Evolutionary conservation across 2,797 vertebrate species (phyloP).

Genomic region (Muscicapa comitata): DNA sequence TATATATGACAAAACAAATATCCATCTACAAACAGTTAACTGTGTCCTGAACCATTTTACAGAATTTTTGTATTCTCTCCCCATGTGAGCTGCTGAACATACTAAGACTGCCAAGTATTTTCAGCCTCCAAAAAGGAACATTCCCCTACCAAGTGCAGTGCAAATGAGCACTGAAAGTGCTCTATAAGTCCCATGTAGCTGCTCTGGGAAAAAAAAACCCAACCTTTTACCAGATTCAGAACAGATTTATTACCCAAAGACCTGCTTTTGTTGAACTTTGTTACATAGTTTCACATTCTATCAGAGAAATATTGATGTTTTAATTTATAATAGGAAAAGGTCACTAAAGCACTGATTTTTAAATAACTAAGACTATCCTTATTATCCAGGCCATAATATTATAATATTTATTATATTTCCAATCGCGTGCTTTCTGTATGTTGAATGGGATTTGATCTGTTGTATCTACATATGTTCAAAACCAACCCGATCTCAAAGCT

Average conservation of each 20-base stretch:
- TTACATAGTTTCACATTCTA: neutral
- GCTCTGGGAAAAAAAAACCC: neutral
- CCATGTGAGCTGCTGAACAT: neutral
- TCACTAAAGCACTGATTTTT: neutral
- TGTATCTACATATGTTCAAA: neutral
- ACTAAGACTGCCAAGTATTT: conserved; percentile 8
- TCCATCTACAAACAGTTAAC: neutral
- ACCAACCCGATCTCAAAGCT: neutral
- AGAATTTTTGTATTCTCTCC: conserved; percentile 1
- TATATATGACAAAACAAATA: neutral
- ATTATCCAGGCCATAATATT: neutral
- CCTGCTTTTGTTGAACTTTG: neutral
- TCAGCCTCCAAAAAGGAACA: conserved; percentile 5
- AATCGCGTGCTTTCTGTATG: neutral
- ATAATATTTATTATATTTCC: neutral
- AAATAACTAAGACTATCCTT: neutral
- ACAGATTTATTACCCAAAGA: neutral
- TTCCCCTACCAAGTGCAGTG: neutral
- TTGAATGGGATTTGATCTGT: neutral
- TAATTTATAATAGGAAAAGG: neutral
- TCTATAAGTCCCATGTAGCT: neutral
- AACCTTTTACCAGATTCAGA: neutral
- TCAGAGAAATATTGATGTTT: neutral
- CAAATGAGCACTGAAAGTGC: conserved; percentile 5
- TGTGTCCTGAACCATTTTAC: neutral